Conservation (phyloP, 2,797 vertebrate genomes). For the Lagodon rhomboides region DNA sequence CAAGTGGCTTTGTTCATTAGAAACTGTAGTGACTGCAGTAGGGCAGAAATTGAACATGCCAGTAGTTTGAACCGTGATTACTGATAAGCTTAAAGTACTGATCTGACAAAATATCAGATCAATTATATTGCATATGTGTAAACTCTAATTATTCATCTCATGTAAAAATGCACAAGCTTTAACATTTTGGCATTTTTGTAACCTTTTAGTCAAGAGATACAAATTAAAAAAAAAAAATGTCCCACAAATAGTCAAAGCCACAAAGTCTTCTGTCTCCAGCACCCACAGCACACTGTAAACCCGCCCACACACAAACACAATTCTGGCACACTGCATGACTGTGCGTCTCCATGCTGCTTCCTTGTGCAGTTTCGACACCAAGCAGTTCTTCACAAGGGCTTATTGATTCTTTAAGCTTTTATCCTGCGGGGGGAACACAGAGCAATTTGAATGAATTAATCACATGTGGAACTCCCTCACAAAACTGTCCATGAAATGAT, state of each 20-base stretch:
- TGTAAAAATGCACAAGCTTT: neutral
- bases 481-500: constrained; percentile 69
- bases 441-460: constrained; percentile 54
- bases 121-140: neutral
- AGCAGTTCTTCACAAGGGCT: constrained; percentile 8
- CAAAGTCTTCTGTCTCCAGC: neutral
- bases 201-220: neutral
- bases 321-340: neutral
- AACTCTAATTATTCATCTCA: constrained; percentile 5
- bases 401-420: constrained; percentile 56
- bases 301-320: neutral
- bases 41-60: neutral
- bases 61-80: neutral
- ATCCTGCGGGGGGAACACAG: constrained; percentile 36
- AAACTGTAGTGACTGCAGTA: neutral
- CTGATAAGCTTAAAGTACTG: neutral
- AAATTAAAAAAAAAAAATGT: too few relatives aligned
- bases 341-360: neutral
- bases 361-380: constrained; percentile 1
- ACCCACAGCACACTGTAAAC: neutral
- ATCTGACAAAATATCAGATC: constrained; percentile 12
- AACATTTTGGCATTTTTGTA: neutral
- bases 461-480: constrained; percentile 44
- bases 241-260: neutral
- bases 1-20: neutral